A percentile compares a stretch with the other conserved stretches of the same genome.
phyloP scores from a whole-genome alignment of 2,888 invertebrate genomes.

The Lordiphosa andalusiaca region DNA sequence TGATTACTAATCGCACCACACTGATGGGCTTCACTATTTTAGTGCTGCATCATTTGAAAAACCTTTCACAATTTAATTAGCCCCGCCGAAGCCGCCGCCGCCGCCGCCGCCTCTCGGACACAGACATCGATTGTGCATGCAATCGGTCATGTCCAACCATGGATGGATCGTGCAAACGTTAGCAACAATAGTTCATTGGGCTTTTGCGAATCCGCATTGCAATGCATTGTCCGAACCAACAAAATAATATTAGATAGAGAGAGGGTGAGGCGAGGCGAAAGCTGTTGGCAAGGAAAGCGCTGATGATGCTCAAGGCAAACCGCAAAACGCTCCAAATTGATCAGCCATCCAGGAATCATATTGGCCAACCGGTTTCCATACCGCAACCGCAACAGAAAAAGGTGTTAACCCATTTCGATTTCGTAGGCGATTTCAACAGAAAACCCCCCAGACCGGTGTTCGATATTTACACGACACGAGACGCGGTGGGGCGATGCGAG shows the following conservation, averaged over 20 bases:
- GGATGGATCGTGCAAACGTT: constrained; percentile 39
- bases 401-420: constrained; percentile 72
- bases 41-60: constrained; percentile 56
- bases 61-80: constrained; percentile 69
- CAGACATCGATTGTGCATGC: constrained; percentile 51
- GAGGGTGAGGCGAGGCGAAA: constrained; percentile 13
- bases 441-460: constrained; percentile 37
- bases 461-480: constrained; percentile 48
- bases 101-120: neutral
- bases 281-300: constrained; percentile 6
- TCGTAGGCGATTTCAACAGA: constrained; percentile 45
- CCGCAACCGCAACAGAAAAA: constrained; percentile 34
- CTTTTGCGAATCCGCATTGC: constrained; percentile 73
- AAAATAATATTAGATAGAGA: neutral
- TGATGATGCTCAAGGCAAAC: constrained; percentile 66
- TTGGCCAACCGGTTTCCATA: constrained; percentile 53
- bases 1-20: neutral
- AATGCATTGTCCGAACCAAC: constrained; percentile 32
- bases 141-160: constrained; percentile 34
- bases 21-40: constrained; percentile 5
- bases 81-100: constrained; percentile 7
- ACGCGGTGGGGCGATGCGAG: constrained; percentile 27
- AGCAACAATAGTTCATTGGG: constrained; percentile 73
- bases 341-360: constrained; percentile 29
- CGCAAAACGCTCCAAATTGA: constrained; percentile 40